Percentiles rank a stretch among this genome's conserved stretches.
Evolutionary conservation across 2,797 vertebrate genomes (phyloP).

Genomic region (Crocodylus rhombifer): DNA sequence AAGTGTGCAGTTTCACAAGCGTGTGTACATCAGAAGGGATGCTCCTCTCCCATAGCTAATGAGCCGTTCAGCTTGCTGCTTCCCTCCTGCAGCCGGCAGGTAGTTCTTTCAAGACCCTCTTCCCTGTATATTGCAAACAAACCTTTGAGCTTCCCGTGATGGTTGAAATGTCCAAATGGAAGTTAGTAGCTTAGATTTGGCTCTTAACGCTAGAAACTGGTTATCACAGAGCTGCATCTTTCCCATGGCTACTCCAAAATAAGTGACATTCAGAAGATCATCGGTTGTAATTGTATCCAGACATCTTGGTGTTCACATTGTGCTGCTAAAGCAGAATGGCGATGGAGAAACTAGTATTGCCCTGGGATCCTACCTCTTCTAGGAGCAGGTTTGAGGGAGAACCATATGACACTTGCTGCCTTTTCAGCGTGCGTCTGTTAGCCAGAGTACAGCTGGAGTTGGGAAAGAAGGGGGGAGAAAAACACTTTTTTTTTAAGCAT

Average conservation of each 20-base stretch:
- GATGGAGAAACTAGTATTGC: not conserved
- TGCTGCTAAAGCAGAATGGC: not conserved
- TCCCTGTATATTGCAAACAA: not conserved
- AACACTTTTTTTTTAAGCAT: not conserved
- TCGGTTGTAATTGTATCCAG: not conserved
- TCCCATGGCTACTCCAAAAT: not conserved
- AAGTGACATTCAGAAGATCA: not conserved
- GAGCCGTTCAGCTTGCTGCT: slow-evolving; percentile 54
- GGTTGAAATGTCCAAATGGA: not conserved
- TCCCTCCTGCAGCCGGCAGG: not conserved
- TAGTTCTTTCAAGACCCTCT: not conserved
- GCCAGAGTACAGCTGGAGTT: fast-evolving
- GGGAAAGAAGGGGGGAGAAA: not conserved
- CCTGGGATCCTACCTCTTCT: not conserved
- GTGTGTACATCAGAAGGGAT: not conserved
- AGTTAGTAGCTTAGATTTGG: not conserved
- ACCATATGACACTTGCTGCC: not conserved
- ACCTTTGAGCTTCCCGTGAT: not conserved
- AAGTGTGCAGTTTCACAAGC: too few species aligned
- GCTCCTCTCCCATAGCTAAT: slow-evolving; percentile 25
- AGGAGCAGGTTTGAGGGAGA: not conserved
- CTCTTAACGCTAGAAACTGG: not conserved
- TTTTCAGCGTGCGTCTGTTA: not conserved
- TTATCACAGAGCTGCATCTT: fast-evolving
- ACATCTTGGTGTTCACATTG: not conserved